phyloP scores from a whole-genome alignment of 2,113 vertebrate species.

The Oriolus oriolus region DNA sequence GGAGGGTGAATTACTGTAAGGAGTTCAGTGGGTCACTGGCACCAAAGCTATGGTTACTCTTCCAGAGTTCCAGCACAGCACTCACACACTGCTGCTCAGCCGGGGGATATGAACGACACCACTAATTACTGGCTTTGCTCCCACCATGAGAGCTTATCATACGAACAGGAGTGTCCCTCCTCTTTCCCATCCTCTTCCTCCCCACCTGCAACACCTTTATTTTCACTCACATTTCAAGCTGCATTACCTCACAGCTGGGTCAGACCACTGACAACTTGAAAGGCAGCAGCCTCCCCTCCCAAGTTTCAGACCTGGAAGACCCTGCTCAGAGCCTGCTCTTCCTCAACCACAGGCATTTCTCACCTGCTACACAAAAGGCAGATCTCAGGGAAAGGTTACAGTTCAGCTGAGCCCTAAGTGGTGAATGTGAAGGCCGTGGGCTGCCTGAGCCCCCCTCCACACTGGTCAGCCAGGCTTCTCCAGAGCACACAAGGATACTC shows the following conservation, averaged over 20 bases:
- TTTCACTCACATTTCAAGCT: not conserved
- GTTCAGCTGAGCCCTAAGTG: not conserved
- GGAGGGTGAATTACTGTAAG: not conserved
- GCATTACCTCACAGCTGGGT: not conserved
- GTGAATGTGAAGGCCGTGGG: not conserved
- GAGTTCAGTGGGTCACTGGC: slow-evolving; percentile 20
- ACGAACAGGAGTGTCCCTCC: accelerated
- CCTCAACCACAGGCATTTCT: not conserved
- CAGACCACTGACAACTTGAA: not conserved
- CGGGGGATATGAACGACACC: accelerated
- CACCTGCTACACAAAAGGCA: not conserved
- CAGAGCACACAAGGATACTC: not conserved
- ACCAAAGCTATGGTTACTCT: not conserved
- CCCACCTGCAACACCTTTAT: not conserved
- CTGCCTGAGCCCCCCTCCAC: not conserved
- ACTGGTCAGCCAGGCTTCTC: not conserved
- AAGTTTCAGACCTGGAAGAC: not conserved
- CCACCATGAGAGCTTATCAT: not conserved
- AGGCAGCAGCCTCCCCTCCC: not conserved
- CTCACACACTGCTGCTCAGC: not conserved
- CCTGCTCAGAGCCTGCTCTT: not conserved
- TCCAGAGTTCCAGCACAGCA: not conserved
- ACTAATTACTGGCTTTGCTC: not conserved
- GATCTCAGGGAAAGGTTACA: not conserved
- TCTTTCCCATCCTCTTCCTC: not conserved